A percentile compares a stretch with the other conserved stretches of the same genome.
These are phyloP conservation scores for Creontiades dilutus DNA, from an alignment of 2,888 invertebrate genomes.

Conservation along the genomic window DNA sequence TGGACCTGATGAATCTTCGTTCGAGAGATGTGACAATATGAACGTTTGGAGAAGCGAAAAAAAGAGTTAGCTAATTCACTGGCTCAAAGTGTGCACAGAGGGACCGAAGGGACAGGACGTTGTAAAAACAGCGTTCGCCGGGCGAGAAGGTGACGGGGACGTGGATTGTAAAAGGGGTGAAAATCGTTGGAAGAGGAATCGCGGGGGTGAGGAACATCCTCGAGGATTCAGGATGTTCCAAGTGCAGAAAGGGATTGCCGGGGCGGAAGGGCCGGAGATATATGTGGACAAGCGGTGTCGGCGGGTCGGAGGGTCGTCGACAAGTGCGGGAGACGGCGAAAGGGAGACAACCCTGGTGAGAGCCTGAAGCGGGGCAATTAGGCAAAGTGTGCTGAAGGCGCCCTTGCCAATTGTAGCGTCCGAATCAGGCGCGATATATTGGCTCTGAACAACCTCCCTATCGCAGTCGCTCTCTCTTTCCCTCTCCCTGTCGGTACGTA, in stretches of 20 bases:
- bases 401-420: constrained; percentile 69
- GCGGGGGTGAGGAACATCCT: neutral
- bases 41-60: no score
- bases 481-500: neutral
- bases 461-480: neutral
- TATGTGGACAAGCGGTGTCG: constrained; percentile 6
- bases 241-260: constrained; percentile 9
- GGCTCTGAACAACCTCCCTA: constrained; percentile 44
- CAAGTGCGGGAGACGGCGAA: constrained; percentile 31
- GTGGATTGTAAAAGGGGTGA: neutral
- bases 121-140: neutral
- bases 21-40: no score
- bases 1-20: no score
- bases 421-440: constrained; percentile 69
- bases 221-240: neutral
- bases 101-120: neutral
- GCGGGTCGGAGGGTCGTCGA: neutral
- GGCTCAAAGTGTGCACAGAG: neutral
- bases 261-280: constrained; percentile 26
- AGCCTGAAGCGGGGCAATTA: constrained; percentile 73
- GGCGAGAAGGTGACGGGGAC: neutral
- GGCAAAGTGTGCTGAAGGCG: constrained; percentile 70
- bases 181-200: neutral
- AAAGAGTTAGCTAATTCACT: neutral
- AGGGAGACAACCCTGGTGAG: constrained; percentile 70